Evolutionary conservation across 2,888 invertebrate species (phyloP).

Genomic region (Aspidapion aeneum): DNA sequence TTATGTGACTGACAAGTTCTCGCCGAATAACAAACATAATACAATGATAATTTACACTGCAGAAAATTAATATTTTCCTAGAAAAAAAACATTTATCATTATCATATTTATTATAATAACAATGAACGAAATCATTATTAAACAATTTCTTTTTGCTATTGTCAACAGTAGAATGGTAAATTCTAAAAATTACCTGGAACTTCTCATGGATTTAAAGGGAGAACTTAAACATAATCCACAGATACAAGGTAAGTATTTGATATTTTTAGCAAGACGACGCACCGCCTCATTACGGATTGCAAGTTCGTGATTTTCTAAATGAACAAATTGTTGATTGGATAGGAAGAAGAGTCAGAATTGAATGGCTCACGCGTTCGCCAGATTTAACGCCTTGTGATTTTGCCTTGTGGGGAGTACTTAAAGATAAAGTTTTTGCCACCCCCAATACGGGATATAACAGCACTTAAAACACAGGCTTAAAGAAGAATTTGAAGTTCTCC

Average conservation of each 20-base stretch:
- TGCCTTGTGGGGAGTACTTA: constrained; percentile 17
- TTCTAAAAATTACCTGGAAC: constrained; percentile 1
- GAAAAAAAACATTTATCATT: no score
- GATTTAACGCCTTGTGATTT: constrained; percentile 2
- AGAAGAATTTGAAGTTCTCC: constrained; percentile 18
- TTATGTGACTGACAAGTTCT: no score
- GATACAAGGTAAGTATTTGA: constrained; percentile 8
- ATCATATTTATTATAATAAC: no score
- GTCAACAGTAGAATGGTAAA: not conserved
- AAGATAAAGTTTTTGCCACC: constrained; percentile 16
- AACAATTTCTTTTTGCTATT: no score
- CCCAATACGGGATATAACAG: constrained; percentile 12
- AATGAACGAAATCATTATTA: no score
- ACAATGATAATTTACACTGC: no score
- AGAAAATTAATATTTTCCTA: no score
- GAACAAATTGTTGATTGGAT: not conserved
- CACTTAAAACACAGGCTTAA: constrained; percentile 18
- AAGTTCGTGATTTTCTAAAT: constrained; percentile 1
- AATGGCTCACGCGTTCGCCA: not conserved
- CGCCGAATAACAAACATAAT: no score
- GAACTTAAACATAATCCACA: constrained; percentile 12
- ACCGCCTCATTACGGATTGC: not conserved
- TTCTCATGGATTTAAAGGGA: constrained; percentile 13
- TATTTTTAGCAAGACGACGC: constrained; percentile 6
- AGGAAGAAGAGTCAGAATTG: not conserved